Conservation (phyloP, 2,888 invertebrate genomes). For the Iphiclides podalirius region DNA sequence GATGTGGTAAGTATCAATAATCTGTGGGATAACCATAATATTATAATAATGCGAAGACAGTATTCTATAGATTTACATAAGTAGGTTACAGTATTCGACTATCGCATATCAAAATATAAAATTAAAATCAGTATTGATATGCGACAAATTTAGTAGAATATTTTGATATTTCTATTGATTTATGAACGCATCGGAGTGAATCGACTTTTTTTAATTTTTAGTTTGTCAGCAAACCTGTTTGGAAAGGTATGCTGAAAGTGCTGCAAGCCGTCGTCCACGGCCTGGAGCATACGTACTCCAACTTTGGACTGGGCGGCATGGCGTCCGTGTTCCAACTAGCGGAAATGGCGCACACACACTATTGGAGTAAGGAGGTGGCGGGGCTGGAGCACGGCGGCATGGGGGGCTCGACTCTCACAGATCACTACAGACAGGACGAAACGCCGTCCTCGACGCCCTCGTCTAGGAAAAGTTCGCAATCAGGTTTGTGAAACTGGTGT, state of each 20-base stretch:
- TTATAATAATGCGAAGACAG: neutral
- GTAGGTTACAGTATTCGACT: too few species aligned
- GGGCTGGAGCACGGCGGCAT: slow-evolving; percentile 78
- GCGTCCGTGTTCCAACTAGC: slow-evolving; percentile 97
- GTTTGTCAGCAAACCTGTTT: slow-evolving; percentile 94
- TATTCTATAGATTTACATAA: too few species aligned
- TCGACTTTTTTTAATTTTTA: too few species aligned
- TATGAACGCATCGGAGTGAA: too few species aligned
- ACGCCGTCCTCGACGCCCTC: slow-evolving; percentile 69
- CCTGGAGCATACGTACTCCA: slow-evolving; percentile 93
- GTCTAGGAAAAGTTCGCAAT: slow-evolving; percentile 85
- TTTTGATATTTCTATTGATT: too few species aligned
- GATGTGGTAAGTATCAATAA: slow-evolving; percentile 90
- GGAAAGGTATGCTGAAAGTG: slow-evolving; percentile 98
- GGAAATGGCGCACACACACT: slow-evolving; percentile 99
- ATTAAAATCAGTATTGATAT: too few species aligned
- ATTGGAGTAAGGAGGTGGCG: slow-evolving; percentile 93
- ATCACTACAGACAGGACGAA: slow-evolving; percentile 55
- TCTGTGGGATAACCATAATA: neutral
- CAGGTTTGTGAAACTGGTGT: slow-evolving; percentile 65
- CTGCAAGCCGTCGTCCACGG: slow-evolving; percentile 94
- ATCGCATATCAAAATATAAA: too few species aligned
- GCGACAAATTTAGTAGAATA: too few species aligned
- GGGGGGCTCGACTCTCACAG: slow-evolving; percentile 60
- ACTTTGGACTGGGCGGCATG: slow-evolving; percentile 98